These are phyloP conservation scores for Cavia aperea DNA, from an alignment of 2,113 vertebrate genomes.

Conservation along the genomic window DNA sequence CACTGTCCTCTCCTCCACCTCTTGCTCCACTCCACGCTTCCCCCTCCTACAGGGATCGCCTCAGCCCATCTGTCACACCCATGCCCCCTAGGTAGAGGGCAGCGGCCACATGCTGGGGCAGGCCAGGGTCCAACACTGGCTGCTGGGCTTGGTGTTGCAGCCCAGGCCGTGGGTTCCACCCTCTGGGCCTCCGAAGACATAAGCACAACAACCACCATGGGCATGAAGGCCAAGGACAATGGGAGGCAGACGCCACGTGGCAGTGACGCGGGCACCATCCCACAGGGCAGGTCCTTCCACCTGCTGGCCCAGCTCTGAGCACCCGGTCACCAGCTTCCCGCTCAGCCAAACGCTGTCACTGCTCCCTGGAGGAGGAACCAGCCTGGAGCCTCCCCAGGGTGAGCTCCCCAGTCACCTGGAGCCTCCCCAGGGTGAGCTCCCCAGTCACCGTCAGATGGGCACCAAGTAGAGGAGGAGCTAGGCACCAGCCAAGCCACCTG, in stretches of 20 bases:
- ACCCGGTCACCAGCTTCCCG: background rate
- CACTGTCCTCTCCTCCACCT: rapidly evolving
- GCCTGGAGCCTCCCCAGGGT: background rate
- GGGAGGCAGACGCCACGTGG: background rate
- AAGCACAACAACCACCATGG: background rate
- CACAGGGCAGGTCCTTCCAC: background rate
- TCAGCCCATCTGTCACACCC: background rate
- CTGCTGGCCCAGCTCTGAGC: background rate
- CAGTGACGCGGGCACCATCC: background rate
- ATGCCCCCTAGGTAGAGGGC: rapidly evolving
- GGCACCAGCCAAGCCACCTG: background rate
- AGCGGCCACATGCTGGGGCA: rapidly evolving
- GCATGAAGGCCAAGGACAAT: background rate
- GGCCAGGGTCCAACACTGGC: background rate
- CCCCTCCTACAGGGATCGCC: rapidly evolving
- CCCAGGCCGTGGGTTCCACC: background rate
- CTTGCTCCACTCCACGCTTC: background rate
- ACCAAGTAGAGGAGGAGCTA: background rate
- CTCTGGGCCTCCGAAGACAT: background rate
- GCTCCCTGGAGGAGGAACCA: background rate
- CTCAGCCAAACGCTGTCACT: background rate
- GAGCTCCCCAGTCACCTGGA: background rate
- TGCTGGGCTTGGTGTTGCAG: background rate
- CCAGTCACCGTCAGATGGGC: background rate
- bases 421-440: background rate